Base-by-base conservation (phyloP, 2,797 vertebrate genomes). In the Cheirogaleus major region DNA sequence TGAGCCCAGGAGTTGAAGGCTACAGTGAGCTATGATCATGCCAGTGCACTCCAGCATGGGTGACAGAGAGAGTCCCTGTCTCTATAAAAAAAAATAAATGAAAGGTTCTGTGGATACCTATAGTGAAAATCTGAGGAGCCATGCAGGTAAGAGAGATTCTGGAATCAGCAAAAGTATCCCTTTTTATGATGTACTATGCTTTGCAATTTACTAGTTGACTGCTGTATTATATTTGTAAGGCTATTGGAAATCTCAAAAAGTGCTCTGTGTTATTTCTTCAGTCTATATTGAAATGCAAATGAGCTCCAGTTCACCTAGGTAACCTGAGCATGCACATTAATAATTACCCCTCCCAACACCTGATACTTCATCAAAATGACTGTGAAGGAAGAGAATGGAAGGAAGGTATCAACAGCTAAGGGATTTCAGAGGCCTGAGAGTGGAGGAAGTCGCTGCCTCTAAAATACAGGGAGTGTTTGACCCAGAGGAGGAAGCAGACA, bases 271-370 rank as follows among this genome's bases (percentile, higher is more conserved):
- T 81, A 35, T 92, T 82, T 63, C 70, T 79, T 95, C 45, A 9
- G 32, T 81, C 48, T 35, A 4, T 17, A 27, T 7, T 84, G 73
- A 88, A 92, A 59, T 75, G 30, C 35, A 75, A 48, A 86, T n/a
- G n/a, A 86, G 27, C 25, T 65, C 84, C 12, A 43, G 50, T 91
- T 63, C 52, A n/a, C 25, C 55, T 22, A 57, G 9, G 63, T 79
- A 73, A 93, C 55, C 55, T n/a, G 50, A 93, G 55, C 50, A 79
- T 5, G 25, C 30, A 43, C 55, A 83, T 86, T 61, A 96, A 95
- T 95, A 95, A 95, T 95, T 55, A 75, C 61, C 69, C 45, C 41
- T 25, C n/a, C 27, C 35, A 69, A 94, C 72, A 95, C 79, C 35
- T 50, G 70, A 92, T 41, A 85, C 81, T 50, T 78, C 81, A 78